Evolutionary conservation across 1,140 invertebrate genomes (phyloP).

Genomic region (Penaeus chinensis): DNA sequence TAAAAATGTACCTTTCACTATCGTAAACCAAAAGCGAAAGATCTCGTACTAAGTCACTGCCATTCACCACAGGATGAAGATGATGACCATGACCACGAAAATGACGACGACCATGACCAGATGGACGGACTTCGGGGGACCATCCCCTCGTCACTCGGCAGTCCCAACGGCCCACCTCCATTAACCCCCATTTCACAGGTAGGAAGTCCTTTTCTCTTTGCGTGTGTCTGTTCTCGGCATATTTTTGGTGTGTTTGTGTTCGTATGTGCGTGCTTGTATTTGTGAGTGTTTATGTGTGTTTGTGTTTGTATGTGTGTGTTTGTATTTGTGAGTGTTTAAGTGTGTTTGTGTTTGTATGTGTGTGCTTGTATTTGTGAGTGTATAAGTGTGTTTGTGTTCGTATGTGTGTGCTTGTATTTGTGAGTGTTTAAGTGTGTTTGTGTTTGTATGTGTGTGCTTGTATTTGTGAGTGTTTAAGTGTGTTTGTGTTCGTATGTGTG

Average conservation of each 20-base stretch:
- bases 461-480: too few species aligned
- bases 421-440: too few species aligned
- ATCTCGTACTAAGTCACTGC: background rate
- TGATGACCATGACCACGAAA: background rate
- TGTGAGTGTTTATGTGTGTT: too few species aligned
- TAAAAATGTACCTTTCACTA: background rate
- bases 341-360: too few species aligned
- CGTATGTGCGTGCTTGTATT: background rate
- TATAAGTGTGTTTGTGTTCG: background rate
- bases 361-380: too few species aligned
- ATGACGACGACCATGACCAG: conserved; percentile 3
- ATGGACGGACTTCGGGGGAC: background rate
- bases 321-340: too few species aligned
- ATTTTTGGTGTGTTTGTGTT: too few species aligned
- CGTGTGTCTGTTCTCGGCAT: too few species aligned
- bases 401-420: background rate
- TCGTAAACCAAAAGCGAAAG: background rate
- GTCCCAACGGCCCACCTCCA: conserved; percentile 32
- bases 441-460: too few species aligned
- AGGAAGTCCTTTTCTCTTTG: background rate
- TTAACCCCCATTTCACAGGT: conserved; percentile 45
- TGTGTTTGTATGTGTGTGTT: too few species aligned
- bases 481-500: too few species aligned
- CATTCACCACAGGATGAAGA: conserved; percentile 37
- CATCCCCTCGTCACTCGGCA: background rate